Base-by-base conservation (phyloP, 2,113 vertebrate genomes). In the Leiothrix lutea region DNA sequence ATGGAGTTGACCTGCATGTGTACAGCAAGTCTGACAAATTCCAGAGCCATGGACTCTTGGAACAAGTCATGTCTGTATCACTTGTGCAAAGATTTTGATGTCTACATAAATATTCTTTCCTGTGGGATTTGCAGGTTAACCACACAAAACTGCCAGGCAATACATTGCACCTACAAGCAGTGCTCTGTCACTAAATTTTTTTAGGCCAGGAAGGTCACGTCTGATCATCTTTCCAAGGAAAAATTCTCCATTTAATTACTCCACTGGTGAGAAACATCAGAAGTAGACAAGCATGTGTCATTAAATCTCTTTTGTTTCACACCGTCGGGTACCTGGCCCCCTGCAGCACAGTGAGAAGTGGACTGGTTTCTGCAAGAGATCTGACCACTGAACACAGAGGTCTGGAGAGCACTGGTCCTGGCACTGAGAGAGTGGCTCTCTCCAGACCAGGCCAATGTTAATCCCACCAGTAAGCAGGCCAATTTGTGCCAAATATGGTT, bases 241-340 rank as follows among this genome's bases (percentile, higher is more conserved):
- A 82, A 82, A 18, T 15, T 22, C 20, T 48, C 18, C 22, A 24
- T 67, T 82, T 79, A 87, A 75, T 65, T 90, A 51, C n/a, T 45
- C 15, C n/a, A 22, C 21, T 57, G 29, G 38, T 60, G 81, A 51
- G 90, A 86, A 70, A 5, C 21, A n/a, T 18, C 33, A 92, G 58
- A 60, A 84, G 42, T 20, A 69, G 35, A 48, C 40, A 56, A 48
- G 48, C 15, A 48, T 5, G 7, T 42, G 64, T 36, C 31, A 54
- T 42, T 62, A 36, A 83, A 70, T 48, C 25, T 82, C 40, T 58
- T 74, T 22, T n/a, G 23, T 20, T 90, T 86, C 26, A 60, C 14
- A 20, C 23, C 2, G 2, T 16, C 0, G 0, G 15, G 51, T 69
- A 35, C 29, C 57, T 66, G 48, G 25, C 24, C 19, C 56, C 4